Base-by-base conservation (phyloP, 1,140 invertebrate genomes). In the Bombus consobrinus region DNA sequence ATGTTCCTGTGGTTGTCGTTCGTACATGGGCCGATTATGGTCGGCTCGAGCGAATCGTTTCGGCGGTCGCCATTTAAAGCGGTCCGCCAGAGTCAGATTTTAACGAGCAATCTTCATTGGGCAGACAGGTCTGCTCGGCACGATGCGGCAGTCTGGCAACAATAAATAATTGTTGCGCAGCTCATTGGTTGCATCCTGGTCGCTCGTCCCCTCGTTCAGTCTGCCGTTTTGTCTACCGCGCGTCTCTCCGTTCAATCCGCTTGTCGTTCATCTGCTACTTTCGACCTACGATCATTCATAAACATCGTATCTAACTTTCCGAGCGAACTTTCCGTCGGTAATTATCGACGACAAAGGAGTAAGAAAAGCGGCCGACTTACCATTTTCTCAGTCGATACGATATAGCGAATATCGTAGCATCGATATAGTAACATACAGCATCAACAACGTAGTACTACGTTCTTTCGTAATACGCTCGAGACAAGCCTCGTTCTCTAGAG, bases 161-260 rank as follows among this genome's bases (percentile, higher is more conserved):
- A 94, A 94, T 94, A 95, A 94, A 95, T 94, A 94, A 95, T 95
- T 94, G 92, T 94, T 94, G 87, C 86, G 88, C 85, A 84, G 93
- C 92, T 95, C 94, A 95, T 95, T 95, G 94, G 93, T 90, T 89
- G 93, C 94, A 95, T 95, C 94, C 94, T 95, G 94, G 76, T 80
- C 93, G 84, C 92, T 92, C 87, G 89, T 89, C 93, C 92, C 93
- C 89, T 92, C 91, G 90, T 92, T 92, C 88, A 87, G 92, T 94
- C 93, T 94, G 90, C 92, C 91, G 89, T 87, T 92, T 85, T 87
- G 93, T 94, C 91, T 94, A 90, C 90, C 81, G 88, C 91, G 90
- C 87, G 89, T 88, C 90, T 93, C 90, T 91, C 81, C 81, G 88
- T 91, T 89, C 89, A 90, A 92, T 92, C 90, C 88, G 88, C 84